Base-by-base conservation (phyloP, 2,888 invertebrate genomes). In the Vesta saturnalis region DNA sequence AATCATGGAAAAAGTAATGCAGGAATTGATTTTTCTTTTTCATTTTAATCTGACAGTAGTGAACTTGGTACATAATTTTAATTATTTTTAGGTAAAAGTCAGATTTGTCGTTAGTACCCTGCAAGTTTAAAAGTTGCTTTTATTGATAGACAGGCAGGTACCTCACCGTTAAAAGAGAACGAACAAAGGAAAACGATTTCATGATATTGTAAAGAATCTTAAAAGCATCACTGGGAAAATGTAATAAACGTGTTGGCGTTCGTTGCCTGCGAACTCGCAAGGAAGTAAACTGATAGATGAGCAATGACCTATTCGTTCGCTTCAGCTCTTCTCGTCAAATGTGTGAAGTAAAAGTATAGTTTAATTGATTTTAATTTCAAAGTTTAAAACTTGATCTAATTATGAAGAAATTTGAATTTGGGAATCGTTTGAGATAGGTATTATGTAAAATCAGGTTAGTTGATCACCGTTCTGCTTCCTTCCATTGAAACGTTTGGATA, bases 401-500 rank as follows among this genome's bases (percentile, higher is more conserved):
- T 21, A 12, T 21, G 19, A 19, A 52, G 3, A 21, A 52, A 21
- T 52, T n/a, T 1, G 10, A 19, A 52, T 52, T 52, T 52, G 52
- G 52, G 52, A 52, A 19, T 52, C 6, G 19, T 21, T 52, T 21
- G n/a, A 52, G 52, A 19, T 19, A 18, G 52, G 52, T 19, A 47
- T 52, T 19, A 19, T 52, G 19, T 52, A 19, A 52, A 52, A 21
- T 52, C 52, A 21, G 52, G 52, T 52, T 52, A 52, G 19, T 52
- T 52, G 18, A 52, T 52, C 52, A 52, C 19, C 52, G 52, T 52
- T 52, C 52, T 52, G 52, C 52, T 52, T 52, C 52, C 52, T 65
- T 59, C 65, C 65, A 65, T 67, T 60, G 46, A 54, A 62, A 63
- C 60, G 63, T 55, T 67, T 63, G 60, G 67, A 60, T 59, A 64